phyloP scores from a whole-genome alignment of 1,140 invertebrate species.

The Holotrichia oblita region DNA sequence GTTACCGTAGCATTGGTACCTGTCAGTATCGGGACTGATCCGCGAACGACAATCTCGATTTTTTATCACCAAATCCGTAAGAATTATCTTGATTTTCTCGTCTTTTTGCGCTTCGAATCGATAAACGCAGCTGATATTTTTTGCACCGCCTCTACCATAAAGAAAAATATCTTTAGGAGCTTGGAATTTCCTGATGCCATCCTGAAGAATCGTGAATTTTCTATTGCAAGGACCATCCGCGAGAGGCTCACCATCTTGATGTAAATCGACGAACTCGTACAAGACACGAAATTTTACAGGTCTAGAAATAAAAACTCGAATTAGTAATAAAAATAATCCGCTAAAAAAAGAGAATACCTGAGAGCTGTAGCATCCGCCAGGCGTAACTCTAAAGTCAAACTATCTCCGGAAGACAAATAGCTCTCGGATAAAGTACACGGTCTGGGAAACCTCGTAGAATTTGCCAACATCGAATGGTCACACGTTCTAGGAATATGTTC shows the following conservation, averaged over 20 bases:
- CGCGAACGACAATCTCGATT: constrained; percentile 72
- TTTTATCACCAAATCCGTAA: constrained; percentile 72
- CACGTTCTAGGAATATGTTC: constrained; percentile 80
- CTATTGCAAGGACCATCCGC: constrained; percentile 73
- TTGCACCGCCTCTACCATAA: constrained; percentile 83
- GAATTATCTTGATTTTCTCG: constrained; percentile 76
- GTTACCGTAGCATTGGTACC: constrained; percentile 75
- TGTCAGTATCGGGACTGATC: constrained; percentile 72
- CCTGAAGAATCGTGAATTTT: constrained; percentile 72
- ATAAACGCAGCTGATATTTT: constrained; percentile 85
- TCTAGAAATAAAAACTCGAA: constrained; percentile 62
- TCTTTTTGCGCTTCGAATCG: constrained; percentile 83
- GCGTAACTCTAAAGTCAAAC: constrained; percentile 81
- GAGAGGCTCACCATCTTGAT: constrained; percentile 82
- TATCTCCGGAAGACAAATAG: constrained; percentile 82
- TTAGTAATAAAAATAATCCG: neutral
- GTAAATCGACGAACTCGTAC: constrained; percentile 90
- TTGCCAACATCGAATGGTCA: constrained; percentile 75
- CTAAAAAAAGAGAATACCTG: constrained; percentile 63
- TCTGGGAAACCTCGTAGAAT: constrained; percentile 66
- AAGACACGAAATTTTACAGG: constrained; percentile 84
- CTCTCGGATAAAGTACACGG: constrained; percentile 84
- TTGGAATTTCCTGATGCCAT: constrained; percentile 69
- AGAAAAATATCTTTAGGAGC: constrained; percentile 84
- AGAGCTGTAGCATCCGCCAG: constrained; percentile 85